phyloP scores from a whole-genome alignment of 2,797 vertebrate genomes.

The Syndactyla subalaris region DNA sequence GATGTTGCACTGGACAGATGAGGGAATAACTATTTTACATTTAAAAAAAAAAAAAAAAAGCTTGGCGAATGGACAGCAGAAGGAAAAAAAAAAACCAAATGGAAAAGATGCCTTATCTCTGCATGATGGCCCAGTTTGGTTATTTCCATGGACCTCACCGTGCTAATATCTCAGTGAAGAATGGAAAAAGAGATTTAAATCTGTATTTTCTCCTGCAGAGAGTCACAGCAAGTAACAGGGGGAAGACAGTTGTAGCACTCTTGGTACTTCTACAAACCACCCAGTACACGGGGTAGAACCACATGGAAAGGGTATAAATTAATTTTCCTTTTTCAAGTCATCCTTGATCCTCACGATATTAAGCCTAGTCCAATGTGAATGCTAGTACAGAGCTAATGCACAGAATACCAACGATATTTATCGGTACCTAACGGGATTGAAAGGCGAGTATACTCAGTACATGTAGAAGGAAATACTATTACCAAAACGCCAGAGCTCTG shows the following conservation, averaged over 20 bases:
- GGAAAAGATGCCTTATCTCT: neutral
- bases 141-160: neutral
- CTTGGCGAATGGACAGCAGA: neutral
- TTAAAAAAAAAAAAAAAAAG: neutral
- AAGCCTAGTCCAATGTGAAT: slow-evolving; percentile 27
- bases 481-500: slow-evolving; percentile 21
- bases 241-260: neutral
- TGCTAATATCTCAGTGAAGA: neutral
- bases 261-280: neutral
- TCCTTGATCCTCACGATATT: neutral
- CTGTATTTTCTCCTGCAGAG: neutral
- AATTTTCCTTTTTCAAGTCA: slow-evolving; percentile 53
- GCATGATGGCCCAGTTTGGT: neutral
- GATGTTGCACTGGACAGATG: neutral
- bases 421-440: slow-evolving; percentile 12
- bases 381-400: slow-evolving; percentile 48
- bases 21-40: neutral
- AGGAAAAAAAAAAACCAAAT: neutral
- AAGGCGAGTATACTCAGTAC: slow-evolving; percentile 32
- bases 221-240: neutral
- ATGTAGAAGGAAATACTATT: slow-evolving; percentile 6
- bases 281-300: neutral
- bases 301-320: slow-evolving; percentile 18
- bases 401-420: slow-evolving; percentile 9
- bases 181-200: neutral